phyloP scores from a whole-genome alignment of 1,140 invertebrate genomes.

The Microplitis demolitor region DNA sequence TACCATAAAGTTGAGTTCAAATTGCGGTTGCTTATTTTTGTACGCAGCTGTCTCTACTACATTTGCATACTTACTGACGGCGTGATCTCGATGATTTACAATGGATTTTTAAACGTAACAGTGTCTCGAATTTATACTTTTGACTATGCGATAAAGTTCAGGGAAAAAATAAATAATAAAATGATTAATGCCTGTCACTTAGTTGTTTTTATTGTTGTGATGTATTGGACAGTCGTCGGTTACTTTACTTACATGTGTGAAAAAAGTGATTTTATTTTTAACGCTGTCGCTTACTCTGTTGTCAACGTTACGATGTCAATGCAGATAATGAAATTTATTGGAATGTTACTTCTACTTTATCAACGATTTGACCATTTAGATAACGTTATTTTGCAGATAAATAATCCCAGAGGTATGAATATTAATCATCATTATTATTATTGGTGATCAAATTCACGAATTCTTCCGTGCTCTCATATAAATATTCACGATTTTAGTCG shows the following conservation, averaged over 20 bases:
- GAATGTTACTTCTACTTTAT: conserved; percentile 30
- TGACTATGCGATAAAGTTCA: conserved; percentile 30
- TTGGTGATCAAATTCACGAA: too few species aligned
- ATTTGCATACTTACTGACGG: conserved; percentile 31
- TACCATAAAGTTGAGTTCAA: conserved; percentile 10
- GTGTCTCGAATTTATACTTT: conserved; percentile 29
- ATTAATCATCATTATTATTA: background rate
- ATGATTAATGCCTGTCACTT: background rate
- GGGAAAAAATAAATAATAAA: background rate
- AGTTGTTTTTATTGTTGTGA: conserved; percentile 3
- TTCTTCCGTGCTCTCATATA: too few species aligned
- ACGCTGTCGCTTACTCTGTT: conserved; percentile 28
- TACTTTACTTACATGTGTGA: conserved; percentile 31
- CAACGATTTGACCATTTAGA: conserved; percentile 32
- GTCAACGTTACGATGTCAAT: conserved; percentile 31
- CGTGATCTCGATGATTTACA: conserved; percentile 24
- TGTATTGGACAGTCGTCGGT: conserved; percentile 31
- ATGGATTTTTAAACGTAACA: conserved; percentile 25
- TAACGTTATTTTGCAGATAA: conserved; percentile 18
- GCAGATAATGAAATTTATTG: conserved; percentile 36
- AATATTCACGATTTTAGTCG: too few species aligned
- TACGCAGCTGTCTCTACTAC: conserved; percentile 26
- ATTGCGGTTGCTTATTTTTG: conserved; percentile 8
- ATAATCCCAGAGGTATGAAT: background rate
- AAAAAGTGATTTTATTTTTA: conserved; percentile 20